These are phyloP conservation scores for Pyrgus malvae DNA, from an alignment of 2,888 invertebrate species.

Conservation along the genomic window DNA sequence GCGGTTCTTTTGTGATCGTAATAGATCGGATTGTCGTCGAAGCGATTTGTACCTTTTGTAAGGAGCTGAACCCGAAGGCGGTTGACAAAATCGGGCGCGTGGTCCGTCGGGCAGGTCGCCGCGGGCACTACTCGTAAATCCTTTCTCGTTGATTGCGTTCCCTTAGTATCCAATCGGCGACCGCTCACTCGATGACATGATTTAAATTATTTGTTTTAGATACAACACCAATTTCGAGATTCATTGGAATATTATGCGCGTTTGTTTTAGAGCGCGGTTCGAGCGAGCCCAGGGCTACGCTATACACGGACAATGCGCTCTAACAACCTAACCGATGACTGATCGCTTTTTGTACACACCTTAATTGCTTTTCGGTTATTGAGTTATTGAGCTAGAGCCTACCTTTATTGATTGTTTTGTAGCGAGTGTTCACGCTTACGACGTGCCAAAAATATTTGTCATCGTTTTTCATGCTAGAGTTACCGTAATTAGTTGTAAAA, in stretches of 20 bases:
- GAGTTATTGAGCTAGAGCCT: slow-evolving; percentile 35
- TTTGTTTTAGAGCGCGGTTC: slow-evolving; percentile 55
- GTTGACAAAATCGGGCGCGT: slow-evolving; percentile 34
- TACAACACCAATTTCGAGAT: slow-evolving; percentile 51
- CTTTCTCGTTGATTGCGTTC: slow-evolving; percentile 65
- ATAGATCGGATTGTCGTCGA: slow-evolving; percentile 18
- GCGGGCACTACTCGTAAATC: slow-evolving; percentile 59
- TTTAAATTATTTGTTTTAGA: slow-evolving; percentile 55
- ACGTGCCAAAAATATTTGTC: slow-evolving; percentile 13
- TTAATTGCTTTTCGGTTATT: slow-evolving; percentile 43
- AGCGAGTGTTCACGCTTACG: slow-evolving; percentile 11
- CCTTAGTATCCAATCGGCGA: slow-evolving; percentile 47
- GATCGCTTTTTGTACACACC: slow-evolving; percentile 39
- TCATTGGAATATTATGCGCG: slow-evolving; percentile 61
- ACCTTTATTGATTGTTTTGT: slow-evolving; percentile 20
- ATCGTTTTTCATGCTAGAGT: slow-evolving; percentile 5
- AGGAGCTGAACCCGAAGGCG: slow-evolving; percentile 24
- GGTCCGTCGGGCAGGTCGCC: slow-evolving; percentile 35
- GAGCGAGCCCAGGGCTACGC: slow-evolving; percentile 52
- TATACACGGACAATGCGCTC: slow-evolving; percentile 35
- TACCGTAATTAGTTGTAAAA: background rate
- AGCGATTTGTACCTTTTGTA: slow-evolving; percentile 6
- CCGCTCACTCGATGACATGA: slow-evolving; percentile 48
- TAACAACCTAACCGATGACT: slow-evolving; percentile 38
- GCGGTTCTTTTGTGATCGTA: slow-evolving; percentile 22